phyloP scores from a whole-genome alignment of 1,140 invertebrate genomes.

The Heterodera schachtii region DNA sequence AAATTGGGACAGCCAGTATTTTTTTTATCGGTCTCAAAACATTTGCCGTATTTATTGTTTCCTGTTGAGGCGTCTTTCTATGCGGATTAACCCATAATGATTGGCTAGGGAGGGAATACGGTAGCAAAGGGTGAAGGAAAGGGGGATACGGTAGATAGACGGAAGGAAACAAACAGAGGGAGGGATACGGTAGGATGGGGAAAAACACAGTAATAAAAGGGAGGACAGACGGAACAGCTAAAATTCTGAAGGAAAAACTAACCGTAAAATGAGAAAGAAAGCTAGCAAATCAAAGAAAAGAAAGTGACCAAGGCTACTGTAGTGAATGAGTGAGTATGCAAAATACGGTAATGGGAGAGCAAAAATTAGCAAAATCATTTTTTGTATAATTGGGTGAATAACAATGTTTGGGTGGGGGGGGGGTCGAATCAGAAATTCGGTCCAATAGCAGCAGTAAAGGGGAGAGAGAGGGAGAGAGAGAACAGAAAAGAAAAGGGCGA shows the following conservation, averaged over 20 bases:
- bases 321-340: neutral
- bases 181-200: too few relatives aligned
- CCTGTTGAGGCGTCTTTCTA: conserved; percentile 4
- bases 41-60: neutral
- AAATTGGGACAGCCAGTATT: neutral
- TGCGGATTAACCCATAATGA: neutral
- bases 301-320: conserved; percentile 1
- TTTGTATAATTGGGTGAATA: too few relatives aligned
- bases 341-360: neutral
- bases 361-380: neutral
- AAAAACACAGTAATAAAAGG: too few relatives aligned
- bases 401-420: neutral
- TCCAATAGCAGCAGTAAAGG: neutral
- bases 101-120: neutral
- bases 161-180: too few relatives aligned
- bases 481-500: too few relatives aligned
- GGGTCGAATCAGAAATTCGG: neutral
- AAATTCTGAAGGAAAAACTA: neutral
- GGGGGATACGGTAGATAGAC: neutral
- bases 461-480: too few relatives aligned
- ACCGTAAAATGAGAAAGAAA: neutral
- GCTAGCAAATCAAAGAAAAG: neutral
- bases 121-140: neutral
- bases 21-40: conserved; percentile 3
- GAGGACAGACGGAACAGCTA: neutral